Evolutionary conservation across 1,140 invertebrate genomes (phyloP), one percentile per base, ranked within the genome.

Genomic region (Drosophila chauvacae): DNA sequence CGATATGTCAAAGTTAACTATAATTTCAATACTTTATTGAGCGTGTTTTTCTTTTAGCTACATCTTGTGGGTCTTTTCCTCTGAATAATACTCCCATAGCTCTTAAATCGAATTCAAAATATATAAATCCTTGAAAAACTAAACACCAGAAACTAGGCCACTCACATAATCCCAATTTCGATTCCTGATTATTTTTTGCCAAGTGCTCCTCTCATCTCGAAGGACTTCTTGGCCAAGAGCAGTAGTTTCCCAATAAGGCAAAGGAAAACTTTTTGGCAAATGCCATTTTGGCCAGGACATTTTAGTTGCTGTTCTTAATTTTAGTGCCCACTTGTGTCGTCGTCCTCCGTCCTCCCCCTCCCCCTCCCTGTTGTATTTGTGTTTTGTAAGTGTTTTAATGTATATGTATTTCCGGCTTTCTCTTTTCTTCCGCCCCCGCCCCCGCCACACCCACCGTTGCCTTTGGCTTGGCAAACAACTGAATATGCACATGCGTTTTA

Each of bases 371-470:
- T 20, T 50, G 13, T 62, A 56, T 70, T 61, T 74, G 53, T 81
- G 64, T 77, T 77, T 85, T 62, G 59, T 70, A 88, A 80, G 78
- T 90, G 82, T 81, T 88, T 88, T 90, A 88, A 88, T 85, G 81
- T 85, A 90, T 79, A 53, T 86, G 81, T 79, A 80, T 90, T 85
- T 85, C 61, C 74, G 81, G 78, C 70, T 68, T 90, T 73, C 74
- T 60, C 53, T 64, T 73, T 51, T 63, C 51, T 65, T 48, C 56
- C 35, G 42, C 33, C 53, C 44, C 56, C 47, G 20, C n/a, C 23
- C 4, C 30, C 10, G 2, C 30, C 10, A 28, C 37, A 10, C 39
- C 44, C 58, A 41, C 47, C 51, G 39, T 56, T 58, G 53, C 50
- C 63, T 53, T 51, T 57, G 50, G 42, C 47, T 60, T 20, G 66